Evolutionary conservation across 2,888 invertebrate species (phyloP).

Genomic region (Epiperipatus broadwayi): DNA sequence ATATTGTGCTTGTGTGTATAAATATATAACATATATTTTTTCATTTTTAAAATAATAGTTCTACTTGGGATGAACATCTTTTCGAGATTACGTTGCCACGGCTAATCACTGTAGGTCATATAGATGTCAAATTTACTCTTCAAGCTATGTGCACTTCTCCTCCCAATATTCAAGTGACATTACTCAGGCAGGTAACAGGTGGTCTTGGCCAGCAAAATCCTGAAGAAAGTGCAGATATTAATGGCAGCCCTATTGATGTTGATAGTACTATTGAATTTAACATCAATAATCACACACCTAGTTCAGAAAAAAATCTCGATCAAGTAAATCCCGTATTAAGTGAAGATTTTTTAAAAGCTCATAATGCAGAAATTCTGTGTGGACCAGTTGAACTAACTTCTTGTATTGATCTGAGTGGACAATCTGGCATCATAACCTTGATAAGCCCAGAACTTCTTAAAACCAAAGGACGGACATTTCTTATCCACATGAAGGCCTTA

Average conservation of each 20-base stretch:
- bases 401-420: slow-evolving; percentile 62
- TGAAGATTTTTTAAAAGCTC: slow-evolving; percentile 59
- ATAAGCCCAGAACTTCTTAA: slow-evolving; percentile 67
- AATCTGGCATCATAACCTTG: slow-evolving; percentile 60
- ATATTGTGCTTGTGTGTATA: neutral
- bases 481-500: slow-evolving; percentile 57
- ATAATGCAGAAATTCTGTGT: slow-evolving; percentile 72
- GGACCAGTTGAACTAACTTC: slow-evolving; percentile 65
- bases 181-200: slow-evolving; percentile 46
- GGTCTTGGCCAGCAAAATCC: too few species aligned
- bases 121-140: slow-evolving; percentile 66
- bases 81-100: slow-evolving; percentile 68
- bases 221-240: slow-evolving; percentile 17
- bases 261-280: slow-evolving; percentile 18
- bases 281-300: too few species aligned
- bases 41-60: slow-evolving; percentile 34
- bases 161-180: slow-evolving; percentile 57
- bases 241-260: slow-evolving; percentile 14
- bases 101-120: slow-evolving; percentile 55
- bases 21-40: neutral
- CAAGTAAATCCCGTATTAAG: slow-evolving; percentile 30
- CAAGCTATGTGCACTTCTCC: slow-evolving; percentile 53
- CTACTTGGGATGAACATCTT: slow-evolving; percentile 80
- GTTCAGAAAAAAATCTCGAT: neutral
- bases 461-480: slow-evolving; percentile 52